A percentile compares a stretch with the other conserved stretches of the same genome.
Evolutionary conservation across 2,888 invertebrate genomes (phyloP).

Genomic region (Caenorhabditis sp.): DNA sequence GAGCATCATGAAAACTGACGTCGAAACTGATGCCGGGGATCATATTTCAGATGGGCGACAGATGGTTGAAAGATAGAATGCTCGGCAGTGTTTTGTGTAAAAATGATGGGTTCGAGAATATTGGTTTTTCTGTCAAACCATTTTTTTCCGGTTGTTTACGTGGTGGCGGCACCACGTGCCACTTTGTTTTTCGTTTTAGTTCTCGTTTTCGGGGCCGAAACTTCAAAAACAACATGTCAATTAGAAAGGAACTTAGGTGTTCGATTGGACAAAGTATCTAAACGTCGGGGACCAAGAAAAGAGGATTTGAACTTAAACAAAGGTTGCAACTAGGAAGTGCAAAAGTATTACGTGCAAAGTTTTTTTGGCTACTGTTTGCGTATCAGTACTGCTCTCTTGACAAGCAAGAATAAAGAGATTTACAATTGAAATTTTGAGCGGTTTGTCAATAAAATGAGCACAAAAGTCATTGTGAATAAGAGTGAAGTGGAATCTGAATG

Average conservation of each 20-base stretch:
- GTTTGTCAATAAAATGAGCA: constrained; percentile 10
- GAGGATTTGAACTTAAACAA: too few relatives aligned
- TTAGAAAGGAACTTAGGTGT: too few relatives aligned
- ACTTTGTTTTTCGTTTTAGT: constrained; percentile 8
- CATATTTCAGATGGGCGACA: constrained; percentile 40
- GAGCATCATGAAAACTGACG: constrained; percentile 13
- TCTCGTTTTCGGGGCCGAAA: constrained; percentile 17
- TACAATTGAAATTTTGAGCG: background rate
- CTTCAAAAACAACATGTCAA: constrained; percentile 43
- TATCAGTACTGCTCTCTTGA: constrained; percentile 5
- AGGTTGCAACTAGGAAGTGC: background rate
- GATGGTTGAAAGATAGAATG: constrained; percentile 15
- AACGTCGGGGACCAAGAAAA: too few relatives aligned
- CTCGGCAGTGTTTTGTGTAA: too few relatives aligned
- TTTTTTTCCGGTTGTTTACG: constrained; percentile 29
- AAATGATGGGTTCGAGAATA: background rate
- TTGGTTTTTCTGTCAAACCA: constrained; percentile 7
- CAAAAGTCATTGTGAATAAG: background rate
- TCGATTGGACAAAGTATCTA: constrained; percentile 6
- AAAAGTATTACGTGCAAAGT: background rate
- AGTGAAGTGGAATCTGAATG: too few relatives aligned
- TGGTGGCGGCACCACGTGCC: constrained; percentile 43
- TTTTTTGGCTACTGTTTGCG: background rate
- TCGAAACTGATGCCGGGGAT: constrained; percentile 32
- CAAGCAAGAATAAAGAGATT: constrained; percentile 12